Percentiles rank a stretch among this genome's conserved stretches.
Conservation (phyloP, 92 coral and sea anemone genomes). For the Epizoanthus ramosus region DNA sequence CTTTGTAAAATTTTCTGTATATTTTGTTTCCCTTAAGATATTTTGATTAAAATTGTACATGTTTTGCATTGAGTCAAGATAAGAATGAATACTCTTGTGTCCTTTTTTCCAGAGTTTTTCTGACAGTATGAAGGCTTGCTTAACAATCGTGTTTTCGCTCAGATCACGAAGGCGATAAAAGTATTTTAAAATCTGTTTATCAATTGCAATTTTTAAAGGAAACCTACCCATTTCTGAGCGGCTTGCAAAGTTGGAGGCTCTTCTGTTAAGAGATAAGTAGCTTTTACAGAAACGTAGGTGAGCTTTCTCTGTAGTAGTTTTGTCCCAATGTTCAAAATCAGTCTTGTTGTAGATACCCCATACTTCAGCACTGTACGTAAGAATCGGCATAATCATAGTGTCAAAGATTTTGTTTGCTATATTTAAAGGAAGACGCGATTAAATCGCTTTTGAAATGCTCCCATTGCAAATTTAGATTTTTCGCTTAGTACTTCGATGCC, state of each 20-base stretch:
- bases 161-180: conserved; percentile 3
- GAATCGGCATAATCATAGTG: too few species aligned
- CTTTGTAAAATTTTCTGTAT: not conserved
- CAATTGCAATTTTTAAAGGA: conserved; percentile 22
- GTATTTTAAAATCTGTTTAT: conserved; percentile 16
- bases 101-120: conserved; percentile 19
- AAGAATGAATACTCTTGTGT: conserved; percentile 14
- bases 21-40: not conserved
- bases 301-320: conserved; percentile 21
- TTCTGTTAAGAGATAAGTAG: conserved; percentile 36
- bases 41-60: conserved; percentile 10
- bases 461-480: too few species aligned
- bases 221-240: conserved; percentile 38
- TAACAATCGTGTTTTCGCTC: conserved; percentile 34
- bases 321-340: conserved; percentile 30
- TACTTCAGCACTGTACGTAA: too few species aligned
- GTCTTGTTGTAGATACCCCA: conserved; percentile 40
- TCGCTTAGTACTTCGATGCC: not conserved
- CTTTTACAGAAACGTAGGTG: too few species aligned
- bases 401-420: too few species aligned
- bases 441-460: not conserved
- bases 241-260: conserved; percentile 24
- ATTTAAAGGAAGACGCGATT: too few species aligned
- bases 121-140: conserved; percentile 15
- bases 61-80: conserved; percentile 5